A percentile compares a stretch with the other conserved stretches of the same genome.
Evolutionary conservation across 37 sponge, comb jelly and placozoan species (phyloP).

Genomic region (Halisarca cf. caerulea): DNA sequence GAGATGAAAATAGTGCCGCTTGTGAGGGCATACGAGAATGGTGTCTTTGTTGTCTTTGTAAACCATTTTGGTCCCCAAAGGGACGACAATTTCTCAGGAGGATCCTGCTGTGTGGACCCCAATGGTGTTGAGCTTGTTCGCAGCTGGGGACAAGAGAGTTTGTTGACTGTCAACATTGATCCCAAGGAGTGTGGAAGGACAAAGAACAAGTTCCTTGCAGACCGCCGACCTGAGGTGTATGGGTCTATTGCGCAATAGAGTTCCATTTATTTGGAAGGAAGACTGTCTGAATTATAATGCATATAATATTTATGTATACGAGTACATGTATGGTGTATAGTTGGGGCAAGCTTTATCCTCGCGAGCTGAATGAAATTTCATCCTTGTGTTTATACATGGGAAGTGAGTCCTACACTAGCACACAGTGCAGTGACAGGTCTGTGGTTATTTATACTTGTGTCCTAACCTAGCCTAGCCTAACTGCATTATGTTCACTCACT

Average conservation of each 20-base stretch:
- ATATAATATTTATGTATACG: too few relatives aligned
- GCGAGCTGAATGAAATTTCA: too few relatives aligned
- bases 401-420: too few relatives aligned
- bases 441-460: too few relatives aligned
- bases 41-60: conserved; percentile 52
- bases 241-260: neutral
- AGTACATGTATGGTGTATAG: too few relatives aligned
- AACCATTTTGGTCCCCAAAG: conserved; percentile 30
- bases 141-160: conserved; percentile 19
- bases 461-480: too few relatives aligned
- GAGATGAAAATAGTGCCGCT: neutral
- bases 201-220: neutral
- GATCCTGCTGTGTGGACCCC: conserved; percentile 6
- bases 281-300: too few relatives aligned
- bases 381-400: too few relatives aligned
- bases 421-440: too few relatives aligned
- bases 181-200: neutral
- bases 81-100: conserved; percentile 8
- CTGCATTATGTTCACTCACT: too few relatives aligned
- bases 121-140: conserved; percentile 20
- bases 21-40: conserved; percentile 41
- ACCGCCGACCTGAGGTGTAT: conserved; percentile 47
- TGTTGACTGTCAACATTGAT: conserved; percentile 32
- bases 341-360: too few relatives aligned
- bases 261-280: too few relatives aligned